phyloP scores from a whole-genome alignment of 2,888 invertebrate genomes.

The Trachelus tabidus region DNA sequence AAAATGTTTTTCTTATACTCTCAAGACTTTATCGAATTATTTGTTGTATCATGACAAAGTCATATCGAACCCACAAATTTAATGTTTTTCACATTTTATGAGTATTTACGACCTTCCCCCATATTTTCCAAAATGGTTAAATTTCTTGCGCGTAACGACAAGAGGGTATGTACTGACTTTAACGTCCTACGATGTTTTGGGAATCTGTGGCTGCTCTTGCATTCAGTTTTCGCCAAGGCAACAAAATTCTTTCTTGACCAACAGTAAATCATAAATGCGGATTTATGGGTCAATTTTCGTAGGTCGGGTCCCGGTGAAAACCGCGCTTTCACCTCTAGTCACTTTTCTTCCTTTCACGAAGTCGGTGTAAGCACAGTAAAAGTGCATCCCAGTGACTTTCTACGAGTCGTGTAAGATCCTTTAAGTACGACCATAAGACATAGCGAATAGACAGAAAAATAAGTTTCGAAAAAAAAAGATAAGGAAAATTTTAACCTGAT shows the following conservation, averaged over 20 bases:
- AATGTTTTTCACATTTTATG: neutral
- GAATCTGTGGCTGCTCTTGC: conserved; percentile 41
- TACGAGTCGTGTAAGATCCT: neutral
- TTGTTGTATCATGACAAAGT: neutral
- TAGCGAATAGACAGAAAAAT: neutral
- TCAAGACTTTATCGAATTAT: neutral
- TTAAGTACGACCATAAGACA: neutral
- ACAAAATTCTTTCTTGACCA: conserved; percentile 20
- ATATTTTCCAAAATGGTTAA: conserved; percentile 12
- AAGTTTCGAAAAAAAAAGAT: neutral
- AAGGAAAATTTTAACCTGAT: neutral
- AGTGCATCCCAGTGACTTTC: neutral
- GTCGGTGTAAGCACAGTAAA: neutral
- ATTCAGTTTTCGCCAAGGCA: conserved; percentile 38
- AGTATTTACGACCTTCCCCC: conserved; percentile 8
- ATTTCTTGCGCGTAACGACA: neutral
- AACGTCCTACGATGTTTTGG: conserved; percentile 44
- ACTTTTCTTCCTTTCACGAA: conserved; percentile 15
- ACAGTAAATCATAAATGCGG: conserved; percentile 48
- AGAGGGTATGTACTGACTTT: neutral
- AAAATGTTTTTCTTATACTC: neutral
- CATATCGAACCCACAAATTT: neutral
- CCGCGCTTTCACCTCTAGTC: conserved; percentile 35
- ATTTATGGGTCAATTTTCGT: conserved; percentile 52
- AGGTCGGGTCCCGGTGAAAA: neutral